Percentiles rank a stretch among this genome's conserved stretches.
phyloP scores from a whole-genome alignment of 35 echinoderm and acorn worm species.

The Lytechinus variegatus region DNA sequence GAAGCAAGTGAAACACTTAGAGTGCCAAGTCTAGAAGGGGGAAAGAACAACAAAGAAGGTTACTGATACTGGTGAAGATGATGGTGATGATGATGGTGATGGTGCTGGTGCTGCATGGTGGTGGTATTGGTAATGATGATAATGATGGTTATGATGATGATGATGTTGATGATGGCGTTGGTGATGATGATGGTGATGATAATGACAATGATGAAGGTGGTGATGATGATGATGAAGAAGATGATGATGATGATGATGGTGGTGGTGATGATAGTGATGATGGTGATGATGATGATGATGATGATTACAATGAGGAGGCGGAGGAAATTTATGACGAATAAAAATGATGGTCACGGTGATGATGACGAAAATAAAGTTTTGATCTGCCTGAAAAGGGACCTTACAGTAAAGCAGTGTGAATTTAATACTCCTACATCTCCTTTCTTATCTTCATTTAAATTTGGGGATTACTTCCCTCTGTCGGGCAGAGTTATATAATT shows the following conservation, averaged over 20 bases:
- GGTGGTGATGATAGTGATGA: neutral
- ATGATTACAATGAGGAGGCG: neutral
- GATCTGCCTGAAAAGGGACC: no score
- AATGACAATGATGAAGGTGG: neutral
- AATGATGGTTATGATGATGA: neutral
- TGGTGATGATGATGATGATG: neutral
- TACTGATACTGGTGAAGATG: neutral
- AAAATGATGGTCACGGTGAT: neutral
- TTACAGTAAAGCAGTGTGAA: no score
- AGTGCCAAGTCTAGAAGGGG: conserved; percentile 81
- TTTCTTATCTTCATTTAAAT: no score
- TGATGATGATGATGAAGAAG: neutral
- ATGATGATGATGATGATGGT: neutral
- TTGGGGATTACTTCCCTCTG: no score
- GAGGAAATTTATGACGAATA: neutral
- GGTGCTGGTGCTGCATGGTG: no score
- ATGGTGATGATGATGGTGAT: neutral
- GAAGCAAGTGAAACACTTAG: conserved; percentile 90
- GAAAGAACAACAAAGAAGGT: neutral
- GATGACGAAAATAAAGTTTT: neutral
- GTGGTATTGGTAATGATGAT: no score
- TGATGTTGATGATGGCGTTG: neutral
- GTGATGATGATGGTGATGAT: neutral
- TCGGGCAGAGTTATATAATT: no score
- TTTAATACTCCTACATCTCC: no score